Evolutionary conservation across 2,797 vertebrate genomes (phyloP).

Genomic region (Chromobotia macracanthus): DNA sequence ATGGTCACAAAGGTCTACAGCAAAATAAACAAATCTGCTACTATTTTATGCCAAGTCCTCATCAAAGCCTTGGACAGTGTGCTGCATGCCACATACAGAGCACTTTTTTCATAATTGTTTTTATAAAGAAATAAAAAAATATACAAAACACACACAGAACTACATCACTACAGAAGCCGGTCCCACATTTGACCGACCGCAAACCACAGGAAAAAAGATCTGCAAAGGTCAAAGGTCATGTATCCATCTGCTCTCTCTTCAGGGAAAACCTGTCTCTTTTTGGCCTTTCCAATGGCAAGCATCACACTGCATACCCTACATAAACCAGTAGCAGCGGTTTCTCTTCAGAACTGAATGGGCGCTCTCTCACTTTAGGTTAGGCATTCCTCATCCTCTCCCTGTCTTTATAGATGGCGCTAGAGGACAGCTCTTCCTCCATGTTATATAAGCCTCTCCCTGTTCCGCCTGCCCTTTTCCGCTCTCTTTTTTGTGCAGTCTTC

Average conservation of each 20-base stretch:
- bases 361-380: conserved; percentile 26
- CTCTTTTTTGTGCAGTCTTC: conserved; percentile 69
- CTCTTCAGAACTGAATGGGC: conserved; percentile 43
- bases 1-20: not conserved
- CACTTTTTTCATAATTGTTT: no score
- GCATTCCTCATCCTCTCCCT: conserved; percentile 49
- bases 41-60: not conserved
- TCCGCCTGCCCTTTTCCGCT: conserved; percentile 73
- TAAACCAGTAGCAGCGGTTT: conserved; percentile 56
- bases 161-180: no score
- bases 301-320: conserved; percentile 47
- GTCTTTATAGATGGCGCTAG: conserved; percentile 87
- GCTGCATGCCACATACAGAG: conserved; percentile 3
- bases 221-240: conserved; percentile 68
- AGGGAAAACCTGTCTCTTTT: conserved; percentile 21
- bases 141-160: no score
- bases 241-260: not conserved
- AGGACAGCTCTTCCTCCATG: conserved; percentile 74
- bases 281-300: conserved; percentile 41
- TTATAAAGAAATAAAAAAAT: no score
- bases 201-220: not conserved
- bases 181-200: not conserved
- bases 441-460: conserved; percentile 82
- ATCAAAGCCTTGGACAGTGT: not conserved
- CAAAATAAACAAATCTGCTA: not conserved